Evolutionary conservation across 2,797 vertebrate genomes (phyloP), one percentile per base, ranked within the genome.

Genomic region (Gila robusta): DNA sequence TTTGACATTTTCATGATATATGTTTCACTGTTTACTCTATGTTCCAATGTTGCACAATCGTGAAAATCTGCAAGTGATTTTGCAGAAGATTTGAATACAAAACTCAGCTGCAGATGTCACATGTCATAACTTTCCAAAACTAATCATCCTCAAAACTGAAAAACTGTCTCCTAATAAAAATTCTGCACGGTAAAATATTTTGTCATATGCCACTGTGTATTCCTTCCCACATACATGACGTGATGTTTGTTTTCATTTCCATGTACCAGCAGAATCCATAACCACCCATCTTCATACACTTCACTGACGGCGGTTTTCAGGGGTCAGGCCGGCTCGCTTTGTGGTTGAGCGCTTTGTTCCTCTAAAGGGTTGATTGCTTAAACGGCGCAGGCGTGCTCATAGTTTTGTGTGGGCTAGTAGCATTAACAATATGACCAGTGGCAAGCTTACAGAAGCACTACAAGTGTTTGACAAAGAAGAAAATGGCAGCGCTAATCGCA

Each of bases 391-490:
- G 81, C 89, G 49, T 85, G 86, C 86, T 69, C 5, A 69, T 67
- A 85, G 89, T 92, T 92, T 91, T 92, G 89, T 88, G 82, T 89
- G 88, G 89, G 78, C 73, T 84, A 86, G 81, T 59, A 41, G 86
- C 74, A 83, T 72, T 62, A 81, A 91, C 85, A 88, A 90, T 91
- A 81, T 88, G 87, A 90, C 85, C 41, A 11, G 78, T 78, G 86
- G 81, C 78, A 73, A 41, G 87, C 91, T 90, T 85, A 89, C 90
- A 91, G 74, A 89, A 91, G 86, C 37, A 56, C 77, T 89, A 91
- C 85, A 92, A 90, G 88, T 90, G 72, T 81, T 66, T 49, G 83
- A 93, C 91, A 93, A 93, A 91, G 88, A 93, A 88, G 86, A 32
- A 90, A 84, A 85, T 28, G 78, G 85, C 86, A 88, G 83, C 79